phyloP scores from a whole-genome alignment of 2,113 vertebrate genomes.

The Manacus vitellinus region DNA sequence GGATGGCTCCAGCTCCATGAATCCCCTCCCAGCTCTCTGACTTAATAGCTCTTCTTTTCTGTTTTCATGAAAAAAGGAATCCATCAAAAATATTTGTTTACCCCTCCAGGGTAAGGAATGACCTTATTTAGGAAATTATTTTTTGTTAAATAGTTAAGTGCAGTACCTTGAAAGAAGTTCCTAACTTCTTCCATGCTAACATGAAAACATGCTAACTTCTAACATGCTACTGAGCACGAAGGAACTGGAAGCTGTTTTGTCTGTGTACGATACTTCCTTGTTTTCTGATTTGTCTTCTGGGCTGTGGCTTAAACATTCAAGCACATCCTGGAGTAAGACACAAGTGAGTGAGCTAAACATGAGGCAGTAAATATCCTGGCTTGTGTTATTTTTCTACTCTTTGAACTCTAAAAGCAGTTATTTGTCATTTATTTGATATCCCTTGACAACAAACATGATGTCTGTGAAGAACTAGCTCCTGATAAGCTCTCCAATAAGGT shows the following conservation, averaged over 20 bases:
- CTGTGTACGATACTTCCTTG: not conserved
- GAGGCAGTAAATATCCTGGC: constrained; percentile 33
- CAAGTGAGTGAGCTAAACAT: not conserved
- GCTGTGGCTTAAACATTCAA: not conserved
- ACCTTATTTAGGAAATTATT: not conserved
- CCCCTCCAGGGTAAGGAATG: not conserved
- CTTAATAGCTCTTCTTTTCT: not conserved
- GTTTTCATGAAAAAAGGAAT: not conserved
- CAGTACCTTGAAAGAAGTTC: not conserved
- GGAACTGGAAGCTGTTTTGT: not conserved
- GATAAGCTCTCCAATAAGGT: constrained; percentile 57
- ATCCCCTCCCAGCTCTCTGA: not conserved
- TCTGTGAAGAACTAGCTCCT: constrained; percentile 34
- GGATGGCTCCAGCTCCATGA: not conserved
- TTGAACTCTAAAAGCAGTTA: constrained; percentile 57
- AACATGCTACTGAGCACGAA: fast-evolving
- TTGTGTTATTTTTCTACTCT: constrained; percentile 52
- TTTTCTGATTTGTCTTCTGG: not conserved
- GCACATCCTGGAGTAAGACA: not conserved
- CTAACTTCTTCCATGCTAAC: not conserved
- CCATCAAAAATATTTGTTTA: not conserved
- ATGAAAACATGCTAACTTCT: too few species aligned
- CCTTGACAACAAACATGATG: constrained; percentile 43
- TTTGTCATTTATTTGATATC: constrained; percentile 63
- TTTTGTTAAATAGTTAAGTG: not conserved